Percentiles rank a stretch among this genome's conserved stretches.
phyloP scores from a whole-genome alignment of 92 coral and sea anemone genomes.

The Hydrozoanthus gracilis region DNA sequence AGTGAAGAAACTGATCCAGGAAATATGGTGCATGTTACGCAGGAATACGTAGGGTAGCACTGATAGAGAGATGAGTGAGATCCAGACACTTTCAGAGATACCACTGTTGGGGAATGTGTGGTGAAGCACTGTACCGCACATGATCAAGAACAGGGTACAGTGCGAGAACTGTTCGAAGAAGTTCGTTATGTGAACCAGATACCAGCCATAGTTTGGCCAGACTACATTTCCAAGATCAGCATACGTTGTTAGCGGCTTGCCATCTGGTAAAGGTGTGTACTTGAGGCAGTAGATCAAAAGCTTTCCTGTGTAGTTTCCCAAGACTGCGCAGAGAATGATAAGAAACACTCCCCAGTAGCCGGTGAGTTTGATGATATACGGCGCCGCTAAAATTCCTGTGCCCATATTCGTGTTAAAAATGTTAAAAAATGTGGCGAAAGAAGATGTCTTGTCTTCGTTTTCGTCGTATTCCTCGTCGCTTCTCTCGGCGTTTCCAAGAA shows the following conservation, averaged over 20 bases:
- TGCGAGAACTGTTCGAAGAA: constrained; percentile 92
- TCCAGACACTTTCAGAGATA: constrained; percentile 89
- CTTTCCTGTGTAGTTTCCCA: constrained; percentile 91
- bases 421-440: constrained; percentile 84
- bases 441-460: constrained; percentile 67
- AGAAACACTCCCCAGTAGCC: constrained; percentile 93
- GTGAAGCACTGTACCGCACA: constrained; percentile 92
- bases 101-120: constrained; percentile 92
- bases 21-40: constrained; percentile 87
- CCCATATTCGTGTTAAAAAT: constrained; percentile 94
- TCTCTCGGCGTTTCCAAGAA: constrained; percentile 42
- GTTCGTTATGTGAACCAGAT: constrained; percentile 86
- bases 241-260: constrained; percentile 72
- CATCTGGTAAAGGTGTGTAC: constrained; percentile 80
- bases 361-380: constrained; percentile 82
- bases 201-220: constrained; percentile 91
- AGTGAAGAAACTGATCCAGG: constrained; percentile 83
- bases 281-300: constrained; percentile 85
- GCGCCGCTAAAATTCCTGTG: constrained; percentile 91
- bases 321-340: constrained; percentile 73
- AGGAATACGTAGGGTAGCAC: constrained; percentile 86
- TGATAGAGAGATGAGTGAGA: constrained; percentile 77
- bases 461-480: constrained; percentile 44
- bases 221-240: constrained; percentile 91
- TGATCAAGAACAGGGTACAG: constrained; percentile 84